Evolutionary conservation across 2,797 vertebrate species (phyloP), one percentile per base, ranked within the genome.

Genomic region (Myripristis jacobus): DNA sequence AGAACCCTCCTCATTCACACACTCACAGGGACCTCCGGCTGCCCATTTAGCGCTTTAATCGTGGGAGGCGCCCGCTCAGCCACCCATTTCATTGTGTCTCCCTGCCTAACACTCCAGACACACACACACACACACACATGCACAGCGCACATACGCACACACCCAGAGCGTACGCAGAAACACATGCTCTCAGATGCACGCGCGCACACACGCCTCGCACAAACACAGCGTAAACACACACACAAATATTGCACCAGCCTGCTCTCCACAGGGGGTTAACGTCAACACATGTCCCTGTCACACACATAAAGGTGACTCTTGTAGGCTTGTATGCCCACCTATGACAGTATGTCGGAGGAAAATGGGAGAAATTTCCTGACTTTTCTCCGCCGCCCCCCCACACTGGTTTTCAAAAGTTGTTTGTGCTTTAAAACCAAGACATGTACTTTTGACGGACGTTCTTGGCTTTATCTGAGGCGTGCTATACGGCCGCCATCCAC

Each of bases 31-130:
- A 87, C 86, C 83, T 85, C 84, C 67, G 82, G 81, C 84, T 87
- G 83, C 86, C 88, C 89, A 91, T 93, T 94, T 92, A 94, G 87
- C 66, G 84, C 88, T 87, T 88, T 92, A 94, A 94, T 93, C 82
- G 90, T 84, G 90, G 90, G 88, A 85, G 89, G 87, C 74, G 21
- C 81, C 85, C 55, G 86, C 77, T 90, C 90, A 90, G 82, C 84
- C 91, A 94, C 92, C 91, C 93, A 93, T 94, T 91, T 94, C 91
- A 94, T 95, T 94, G 81, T 84, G 82, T 83, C 69, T 43, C 59
- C 54, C 62, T 63, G 53, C 64, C 64, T 59, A 19, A 29, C 52
- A 38, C 46, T 15, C 29, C n/a, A n/a, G 4, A 43, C 41, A 41
- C 43, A 52, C 36, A 44, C 27, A 51, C 43, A 54, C 62, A 25